Base-by-base conservation (phyloP, 2,888 invertebrate species). In the Rhopalosiphum nymphaeae region DNA sequence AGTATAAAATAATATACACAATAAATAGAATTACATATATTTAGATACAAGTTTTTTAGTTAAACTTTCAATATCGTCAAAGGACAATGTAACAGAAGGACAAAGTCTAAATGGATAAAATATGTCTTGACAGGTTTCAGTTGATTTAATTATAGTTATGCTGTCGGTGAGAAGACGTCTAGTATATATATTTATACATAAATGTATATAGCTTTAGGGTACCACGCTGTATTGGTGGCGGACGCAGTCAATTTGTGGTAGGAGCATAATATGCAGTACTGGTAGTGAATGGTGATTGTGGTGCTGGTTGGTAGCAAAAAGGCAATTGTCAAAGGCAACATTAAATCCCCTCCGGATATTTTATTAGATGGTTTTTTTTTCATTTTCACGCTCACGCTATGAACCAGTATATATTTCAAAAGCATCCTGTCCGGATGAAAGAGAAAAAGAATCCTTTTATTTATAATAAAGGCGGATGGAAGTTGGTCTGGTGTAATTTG, bases 241-340 rank as follows among this genome's bases (percentile, higher is more conserved):
- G 56, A 85, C 46, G n/a, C n/a, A 42, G 91, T 85, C 85, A 85
- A 85, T 91, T 92, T 86, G 87, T 42, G 61, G 61, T 7, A 26
- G 36, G 26, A 42, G 84, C 26, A 89, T 87, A 87, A 87, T 46
- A 67, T 61, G 44, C 25, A 44, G 56, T 42, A 56, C 78, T 42
- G 9, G 46, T 44, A n/a, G 57, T 29, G 84, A n/a, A n/a, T 36
- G 36, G 25, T 86, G 46, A 87, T 42, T 49, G 49, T 78, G 29
- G 42, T 49, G 25, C 21, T 5, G 36, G 44, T 78, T 21, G 57
- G 78, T 46, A 84, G 89, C 25, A 36, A 89, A 84, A 93, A 84
- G 85, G 78, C 93, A 85, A 93, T 89, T 93, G 93, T 89, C 93
- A 93, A 89, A 93, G 84, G 89, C 93, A 57, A 53, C 89, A 29